phyloP scores from a whole-genome alignment of 2,888 invertebrate species.

The Andrena fulva region DNA sequence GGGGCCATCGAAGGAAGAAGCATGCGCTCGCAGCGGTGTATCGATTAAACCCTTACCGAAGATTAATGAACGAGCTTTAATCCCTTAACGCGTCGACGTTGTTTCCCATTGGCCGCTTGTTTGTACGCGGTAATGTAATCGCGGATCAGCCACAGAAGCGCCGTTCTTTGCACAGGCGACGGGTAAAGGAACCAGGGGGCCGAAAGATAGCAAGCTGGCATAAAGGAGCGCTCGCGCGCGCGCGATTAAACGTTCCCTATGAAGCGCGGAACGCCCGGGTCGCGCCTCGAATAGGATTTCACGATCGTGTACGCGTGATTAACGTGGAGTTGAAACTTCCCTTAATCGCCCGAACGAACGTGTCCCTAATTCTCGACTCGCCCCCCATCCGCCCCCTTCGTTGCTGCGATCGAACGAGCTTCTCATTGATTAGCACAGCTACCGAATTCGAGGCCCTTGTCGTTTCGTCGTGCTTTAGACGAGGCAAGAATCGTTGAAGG shows the following conservation, averaged over 20 bases:
- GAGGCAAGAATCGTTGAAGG: too few relatives aligned
- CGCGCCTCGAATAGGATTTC: slow-evolving; percentile 36
- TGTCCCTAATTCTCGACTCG: slow-evolving; percentile 36
- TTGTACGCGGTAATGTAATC: slow-evolving; percentile 47
- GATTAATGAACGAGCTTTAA: slow-evolving; percentile 58
- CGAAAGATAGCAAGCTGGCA: slow-evolving; percentile 40
- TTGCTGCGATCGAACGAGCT: slow-evolving; percentile 11
- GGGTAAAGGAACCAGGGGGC: slow-evolving; percentile 8
- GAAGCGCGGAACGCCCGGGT: slow-evolving; percentile 46
- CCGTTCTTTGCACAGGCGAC: slow-evolving; percentile 37
- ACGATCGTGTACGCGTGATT: slow-evolving; percentile 57
- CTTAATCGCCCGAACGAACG: slow-evolving; percentile 51
- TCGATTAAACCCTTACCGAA: slow-evolving; percentile 35
- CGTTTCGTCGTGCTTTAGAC: too few relatives aligned
- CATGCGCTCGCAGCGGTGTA: not conserved
- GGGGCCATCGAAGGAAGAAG: not conserved
- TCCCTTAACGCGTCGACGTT: slow-evolving; percentile 37
- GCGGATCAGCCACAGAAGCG: slow-evolving; percentile 39
- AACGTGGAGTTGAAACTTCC: slow-evolving; percentile 50
- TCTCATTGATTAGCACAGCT: slow-evolving; percentile 15
- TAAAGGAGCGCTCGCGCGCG: slow-evolving; percentile 38
- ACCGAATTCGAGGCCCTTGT: not conserved
- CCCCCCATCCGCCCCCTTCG: not conserved
- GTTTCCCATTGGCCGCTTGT: slow-evolving; percentile 27
- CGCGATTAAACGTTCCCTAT: slow-evolving; percentile 50